Conservation (phyloP, 2,113 vertebrate species). For the Indri indri region DNA sequence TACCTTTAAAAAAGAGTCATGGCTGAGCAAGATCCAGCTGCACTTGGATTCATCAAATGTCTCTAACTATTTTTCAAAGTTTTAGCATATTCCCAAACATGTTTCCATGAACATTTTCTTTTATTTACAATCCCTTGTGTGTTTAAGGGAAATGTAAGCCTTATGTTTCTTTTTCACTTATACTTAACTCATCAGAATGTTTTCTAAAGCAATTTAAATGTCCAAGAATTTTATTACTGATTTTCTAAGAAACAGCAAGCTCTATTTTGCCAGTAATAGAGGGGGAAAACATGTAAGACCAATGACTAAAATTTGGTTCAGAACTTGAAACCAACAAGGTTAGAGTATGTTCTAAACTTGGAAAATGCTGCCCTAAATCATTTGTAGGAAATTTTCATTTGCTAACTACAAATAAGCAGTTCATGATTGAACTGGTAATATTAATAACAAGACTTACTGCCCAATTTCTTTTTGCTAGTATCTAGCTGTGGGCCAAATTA, state of each 20-base stretch:
- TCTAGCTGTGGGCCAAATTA: neutral
- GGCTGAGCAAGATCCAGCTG: constrained; percentile 72
- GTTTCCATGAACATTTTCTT: constrained; percentile 57
- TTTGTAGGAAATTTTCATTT: constrained; percentile 37
- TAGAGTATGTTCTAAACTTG: constrained; percentile 37
- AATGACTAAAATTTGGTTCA: constrained; percentile 6
- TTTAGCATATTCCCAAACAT: constrained; percentile 58
- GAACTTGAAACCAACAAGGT: constrained; percentile 31
- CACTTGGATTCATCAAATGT: constrained; percentile 47
- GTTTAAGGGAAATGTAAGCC: constrained; percentile 74
- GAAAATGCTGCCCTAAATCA: neutral
- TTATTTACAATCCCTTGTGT: constrained; percentile 71
- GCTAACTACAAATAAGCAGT: constrained; percentile 16
- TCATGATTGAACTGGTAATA: neutral
- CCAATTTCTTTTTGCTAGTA: neutral
- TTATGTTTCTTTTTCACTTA: constrained; percentile 70
- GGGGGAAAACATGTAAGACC: constrained; percentile 10
- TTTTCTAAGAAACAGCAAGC: constrained; percentile 70
- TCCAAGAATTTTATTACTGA: constrained; percentile 65
- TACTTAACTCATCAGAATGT: constrained; percentile 75
- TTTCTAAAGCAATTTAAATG: constrained; percentile 66
- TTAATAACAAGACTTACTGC: neutral
- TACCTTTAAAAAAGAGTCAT: constrained; percentile 61
- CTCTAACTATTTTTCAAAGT: constrained; percentile 58
- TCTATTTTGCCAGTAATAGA: constrained; percentile 39